A percentile compares a stretch with the other conserved stretches of the same genome.
Conservation (phyloP, 2,888 invertebrate species). For the Listrodromus nycthemerus region DNA sequence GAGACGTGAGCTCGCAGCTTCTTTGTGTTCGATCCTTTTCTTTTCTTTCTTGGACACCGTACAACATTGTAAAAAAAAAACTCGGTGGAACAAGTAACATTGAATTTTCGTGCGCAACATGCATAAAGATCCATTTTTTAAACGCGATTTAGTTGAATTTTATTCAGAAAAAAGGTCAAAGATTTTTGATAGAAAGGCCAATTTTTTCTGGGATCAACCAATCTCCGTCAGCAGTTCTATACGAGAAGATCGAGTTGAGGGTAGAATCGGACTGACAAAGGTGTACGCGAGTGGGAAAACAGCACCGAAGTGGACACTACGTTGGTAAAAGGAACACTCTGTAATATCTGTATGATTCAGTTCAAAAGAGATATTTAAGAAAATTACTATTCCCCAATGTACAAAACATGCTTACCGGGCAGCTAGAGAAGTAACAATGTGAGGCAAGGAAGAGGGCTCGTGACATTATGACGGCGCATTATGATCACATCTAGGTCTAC, state of each 20-base stretch:
- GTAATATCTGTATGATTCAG: neutral
- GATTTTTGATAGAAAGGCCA: no score
- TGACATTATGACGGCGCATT: neutral
- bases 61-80: neutral
- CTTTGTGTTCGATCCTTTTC: neutral
- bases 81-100: no score
- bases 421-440: neutral
- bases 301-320: slow-evolving; percentile 80
- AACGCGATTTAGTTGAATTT: no score
- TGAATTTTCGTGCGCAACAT: no score
- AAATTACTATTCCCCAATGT: neutral
- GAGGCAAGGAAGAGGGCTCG: neutral
- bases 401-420: no score
- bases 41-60: neutral
- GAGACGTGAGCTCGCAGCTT: neutral
- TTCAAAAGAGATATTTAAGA: neutral
- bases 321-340: slow-evolving; percentile 81
- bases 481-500: neutral
- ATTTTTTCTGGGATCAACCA: no score
- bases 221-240: no score
- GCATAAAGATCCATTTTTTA: no score
- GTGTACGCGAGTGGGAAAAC: slow-evolving; percentile 65
- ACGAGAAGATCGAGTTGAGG: slow-evolving; percentile 7
- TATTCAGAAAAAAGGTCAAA: no score
- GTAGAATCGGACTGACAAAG: slow-evolving; percentile 50